Percentiles rank a stretch among this genome's conserved stretches.
These are phyloP conservation scores for Steatornis caripensis DNA, from an alignment of 2,113 vertebrate genomes.

Conservation along the genomic window DNA sequence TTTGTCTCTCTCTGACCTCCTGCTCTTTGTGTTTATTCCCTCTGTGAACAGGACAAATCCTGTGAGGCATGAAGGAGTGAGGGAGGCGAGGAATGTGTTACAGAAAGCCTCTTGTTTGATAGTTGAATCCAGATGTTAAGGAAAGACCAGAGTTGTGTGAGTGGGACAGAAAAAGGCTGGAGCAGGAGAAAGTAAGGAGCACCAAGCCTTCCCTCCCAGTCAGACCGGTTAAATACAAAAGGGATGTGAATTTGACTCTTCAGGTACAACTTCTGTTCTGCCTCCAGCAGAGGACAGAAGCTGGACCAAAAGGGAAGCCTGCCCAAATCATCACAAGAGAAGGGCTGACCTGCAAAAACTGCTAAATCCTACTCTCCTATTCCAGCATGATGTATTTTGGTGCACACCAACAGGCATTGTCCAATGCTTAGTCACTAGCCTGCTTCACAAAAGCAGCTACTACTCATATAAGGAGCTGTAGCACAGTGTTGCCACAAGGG, in stretches of 20 bases:
- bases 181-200: background rate
- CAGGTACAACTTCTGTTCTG: background rate
- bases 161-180: background rate
- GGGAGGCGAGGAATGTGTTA: constrained; percentile 26
- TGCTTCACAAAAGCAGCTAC: background rate
- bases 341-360: background rate
- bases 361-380: background rate
- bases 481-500: background rate
- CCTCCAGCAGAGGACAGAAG: background rate
- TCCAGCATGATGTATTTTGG: background rate
- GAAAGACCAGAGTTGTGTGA: background rate
- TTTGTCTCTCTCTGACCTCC: background rate
- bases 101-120: constrained; percentile 40
- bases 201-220: background rate
- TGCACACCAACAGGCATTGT: too few relatives aligned
- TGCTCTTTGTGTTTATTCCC: background rate
- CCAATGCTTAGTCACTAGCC: background rate
- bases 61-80: background rate
- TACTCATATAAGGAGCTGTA: background rate
- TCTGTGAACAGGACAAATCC: background rate
- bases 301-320: background rate
- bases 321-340: background rate
- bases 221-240: background rate
- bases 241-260: fast-evolving
- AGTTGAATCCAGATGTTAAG: constrained; percentile 74